phyloP scores from a whole-genome alignment of 64 coral and sea anemone genomes.

The Dendrophyllia cribrosa region DNA sequence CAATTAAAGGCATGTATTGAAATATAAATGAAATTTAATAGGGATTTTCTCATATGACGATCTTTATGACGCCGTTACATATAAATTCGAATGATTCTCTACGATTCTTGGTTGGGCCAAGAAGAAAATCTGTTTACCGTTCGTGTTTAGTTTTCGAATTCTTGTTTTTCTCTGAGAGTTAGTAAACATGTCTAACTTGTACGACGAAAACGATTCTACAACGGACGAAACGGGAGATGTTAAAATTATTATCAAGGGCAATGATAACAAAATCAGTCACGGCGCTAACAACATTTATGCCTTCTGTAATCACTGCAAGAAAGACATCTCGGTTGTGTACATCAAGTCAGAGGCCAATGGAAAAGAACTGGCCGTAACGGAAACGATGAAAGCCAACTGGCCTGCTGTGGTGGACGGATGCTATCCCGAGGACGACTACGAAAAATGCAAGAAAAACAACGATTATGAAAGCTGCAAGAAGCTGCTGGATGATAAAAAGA shows the following conservation, averaged over 20 bases:
- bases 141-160: background rate
- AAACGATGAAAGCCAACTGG: conserved; percentile 57
- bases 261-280: conserved; percentile 28
- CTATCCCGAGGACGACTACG: conserved; percentile 66
- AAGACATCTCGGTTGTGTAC: conserved; percentile 77
- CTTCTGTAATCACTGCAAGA: conserved; percentile 79
- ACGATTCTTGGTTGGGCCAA: no score
- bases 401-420: background rate
- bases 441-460: conserved; percentile 53
- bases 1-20: conserved; percentile 27
- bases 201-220: background rate
- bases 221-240: conserved; percentile 53
- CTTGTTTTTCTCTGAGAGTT: background rate
- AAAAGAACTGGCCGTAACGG: conserved; percentile 38
- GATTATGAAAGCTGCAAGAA: conserved; percentile 69
- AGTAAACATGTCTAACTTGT: conserved; percentile 27
- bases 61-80: background rate
- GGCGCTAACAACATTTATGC: conserved; percentile 53
- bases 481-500: conserved; percentile 74
- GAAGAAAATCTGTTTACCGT: background rate
- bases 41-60: background rate
- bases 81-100: background rate
- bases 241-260: conserved; percentile 74
- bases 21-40: conserved; percentile 26
- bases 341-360: conserved; percentile 73